phyloP scores from a whole-genome alignment of 2,888 invertebrate genomes.

The Atethmia centrago region DNA sequence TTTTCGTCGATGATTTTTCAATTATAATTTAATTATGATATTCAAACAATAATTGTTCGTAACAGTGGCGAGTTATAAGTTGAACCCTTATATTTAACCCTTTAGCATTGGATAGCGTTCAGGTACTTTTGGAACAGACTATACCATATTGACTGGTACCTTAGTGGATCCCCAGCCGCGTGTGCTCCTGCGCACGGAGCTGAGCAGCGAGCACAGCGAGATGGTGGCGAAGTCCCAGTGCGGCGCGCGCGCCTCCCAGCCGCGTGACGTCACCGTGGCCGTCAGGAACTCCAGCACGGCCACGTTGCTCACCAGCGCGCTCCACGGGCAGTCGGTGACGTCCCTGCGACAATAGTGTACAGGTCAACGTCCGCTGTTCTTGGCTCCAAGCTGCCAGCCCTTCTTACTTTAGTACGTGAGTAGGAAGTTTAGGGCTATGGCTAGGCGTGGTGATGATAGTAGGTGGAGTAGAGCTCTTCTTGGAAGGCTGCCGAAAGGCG shows the following conservation, averaged over 20 bases:
- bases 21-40: too few relatives aligned
- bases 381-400: not conserved
- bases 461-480: not conserved
- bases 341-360: constrained; percentile 46
- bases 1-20: too few relatives aligned
- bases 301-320: constrained; percentile 71
- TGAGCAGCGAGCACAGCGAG: constrained; percentile 92
- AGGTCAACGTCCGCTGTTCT: not conserved
- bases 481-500: not conserved
- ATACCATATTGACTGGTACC: constrained; percentile 76
- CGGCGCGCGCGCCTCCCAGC: constrained; percentile 80
- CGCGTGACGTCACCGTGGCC: constrained; percentile 63
- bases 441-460: not conserved
- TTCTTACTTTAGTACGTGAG: not conserved
- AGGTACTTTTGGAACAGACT: not conserved
- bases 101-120: too few relatives aligned
- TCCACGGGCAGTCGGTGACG: constrained; percentile 60
- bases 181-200: constrained; percentile 85
- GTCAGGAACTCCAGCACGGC: constrained; percentile 69
- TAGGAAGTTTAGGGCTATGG: not conserved
- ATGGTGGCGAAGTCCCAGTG: constrained; percentile 95
- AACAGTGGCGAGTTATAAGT: not conserved
- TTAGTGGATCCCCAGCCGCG: constrained; percentile 86
- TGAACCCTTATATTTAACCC: too few relatives aligned
- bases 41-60: not conserved